Base-by-base conservation (phyloP, 1,140 invertebrate genomes). In the Euglossa dilemma region DNA sequence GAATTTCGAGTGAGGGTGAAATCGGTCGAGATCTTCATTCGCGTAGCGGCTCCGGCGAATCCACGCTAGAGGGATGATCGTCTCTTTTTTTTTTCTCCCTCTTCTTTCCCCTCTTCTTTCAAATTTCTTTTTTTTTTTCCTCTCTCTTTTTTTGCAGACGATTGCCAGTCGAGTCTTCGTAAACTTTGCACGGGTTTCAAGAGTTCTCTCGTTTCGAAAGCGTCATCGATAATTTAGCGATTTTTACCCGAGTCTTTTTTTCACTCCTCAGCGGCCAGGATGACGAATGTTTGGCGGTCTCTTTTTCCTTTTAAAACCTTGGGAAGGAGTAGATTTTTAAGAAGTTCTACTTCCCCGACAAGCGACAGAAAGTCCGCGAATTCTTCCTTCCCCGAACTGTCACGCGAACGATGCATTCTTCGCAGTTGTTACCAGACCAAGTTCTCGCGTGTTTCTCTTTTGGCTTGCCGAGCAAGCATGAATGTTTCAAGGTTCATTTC, bases 1-100 rank as follows among this genome's bases (percentile, higher is more conserved):
- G 66, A 79, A 71, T 59, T 59, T 71, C 66, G 66, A 59, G 16
- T 11, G 45, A 70, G 52, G 66, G 66, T 70, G 66, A 71, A 71
- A 59, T 79, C 54, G 52, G 25, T 11, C 77, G 25, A 71, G 25
- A 57, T 71, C 45, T 57, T 57, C 45, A 7, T 59, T 59, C 56
- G 50, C 56, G 14, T n/a, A 20, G 25, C 72, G 7, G 43, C 16
- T 12, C 11, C 23, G 18, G 43, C 23, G n/a, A 47, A 59, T 47
- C 16, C 16, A 7, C 23, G n/a, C 2, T 23, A 11, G 25, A 11
- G 7, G 14, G 20, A 64, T 8, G 64, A 25, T 50, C 20, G 20
- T 11, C 50, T 74, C 1, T 8, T 14, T n/a, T 43, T 25, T 59
- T 6, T 4, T 4, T 11, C n/a, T 36, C 36, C 36, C 4, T 36